These are phyloP conservation scores for Gymnothorax reevesii DNA, from an alignment of 2,797 vertebrate genomes.

Conservation along the genomic window DNA sequence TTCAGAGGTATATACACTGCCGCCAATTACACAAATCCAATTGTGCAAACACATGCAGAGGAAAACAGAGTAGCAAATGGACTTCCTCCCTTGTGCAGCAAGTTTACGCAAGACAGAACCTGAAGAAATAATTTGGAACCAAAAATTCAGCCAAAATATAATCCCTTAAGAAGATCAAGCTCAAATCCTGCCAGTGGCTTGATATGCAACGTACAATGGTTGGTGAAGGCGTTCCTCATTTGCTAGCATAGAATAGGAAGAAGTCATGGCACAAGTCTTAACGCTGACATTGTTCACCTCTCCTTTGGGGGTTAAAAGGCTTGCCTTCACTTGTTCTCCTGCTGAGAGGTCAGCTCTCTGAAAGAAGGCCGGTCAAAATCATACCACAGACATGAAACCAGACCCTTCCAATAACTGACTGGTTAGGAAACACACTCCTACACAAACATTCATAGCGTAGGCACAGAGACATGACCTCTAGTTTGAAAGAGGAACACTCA, in stretches of 20 bases:
- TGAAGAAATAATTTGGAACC: constrained; percentile 27
- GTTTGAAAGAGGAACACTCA: neutral
- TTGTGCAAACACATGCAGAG: neutral
- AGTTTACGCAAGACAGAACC: constrained; percentile 10
- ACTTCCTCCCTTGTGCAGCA: constrained; percentile 2
- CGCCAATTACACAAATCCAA: neutral
- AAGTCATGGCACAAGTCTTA: neutral
- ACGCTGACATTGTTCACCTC: neutral
- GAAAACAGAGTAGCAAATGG: neutral
- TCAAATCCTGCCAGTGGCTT: neutral
- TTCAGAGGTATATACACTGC: neutral
- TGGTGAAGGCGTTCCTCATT: neutral
- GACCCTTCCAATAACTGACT: neutral
- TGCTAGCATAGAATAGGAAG: neutral
- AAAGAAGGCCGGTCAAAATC: neutral
- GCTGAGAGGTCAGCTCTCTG: constrained; percentile 7
- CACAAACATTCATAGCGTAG: neutral
- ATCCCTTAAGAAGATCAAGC: constrained; percentile 26
- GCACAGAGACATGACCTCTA: neutral
- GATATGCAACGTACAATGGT: constrained; percentile 1
- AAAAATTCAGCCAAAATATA: constrained; percentile 26
- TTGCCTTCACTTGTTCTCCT: constrained; percentile 6
- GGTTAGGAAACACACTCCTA: neutral
- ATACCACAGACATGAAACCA: neutral
- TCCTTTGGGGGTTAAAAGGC: neutral